Evolutionary conservation across 2,888 invertebrate species (phyloP).

Genomic region (Siphlonurus alternatus): DNA sequence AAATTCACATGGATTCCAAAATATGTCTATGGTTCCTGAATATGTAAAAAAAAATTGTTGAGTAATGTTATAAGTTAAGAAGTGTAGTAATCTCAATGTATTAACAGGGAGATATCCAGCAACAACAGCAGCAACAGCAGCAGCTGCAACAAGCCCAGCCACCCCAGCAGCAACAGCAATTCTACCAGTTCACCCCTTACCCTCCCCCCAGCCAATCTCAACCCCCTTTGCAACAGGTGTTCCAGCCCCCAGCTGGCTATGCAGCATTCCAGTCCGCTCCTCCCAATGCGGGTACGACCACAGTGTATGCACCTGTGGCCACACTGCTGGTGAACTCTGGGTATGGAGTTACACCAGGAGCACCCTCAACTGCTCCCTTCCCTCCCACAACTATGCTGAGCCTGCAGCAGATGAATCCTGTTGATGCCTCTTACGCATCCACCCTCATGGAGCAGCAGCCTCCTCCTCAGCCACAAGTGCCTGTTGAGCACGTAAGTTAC

Average conservation of each 20-base stretch:
- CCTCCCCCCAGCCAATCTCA: background rate
- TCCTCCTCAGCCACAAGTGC: no score
- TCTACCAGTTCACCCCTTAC: background rate
- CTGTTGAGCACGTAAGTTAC: background rate
- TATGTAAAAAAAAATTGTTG: no score
- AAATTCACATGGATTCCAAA: no score
- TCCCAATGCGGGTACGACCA: background rate
- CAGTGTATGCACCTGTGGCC: conserved; percentile 20
- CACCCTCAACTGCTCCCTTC: background rate
- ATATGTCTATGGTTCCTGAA: no score
- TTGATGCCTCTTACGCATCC: no score
- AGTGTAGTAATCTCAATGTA: no score
- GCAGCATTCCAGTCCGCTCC: background rate
- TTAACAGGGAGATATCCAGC: no score
- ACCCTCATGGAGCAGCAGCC: no score
- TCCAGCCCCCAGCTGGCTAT: background rate
- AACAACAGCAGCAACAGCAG: conserved; percentile 35
- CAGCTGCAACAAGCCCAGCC: conserved; percentile 25
- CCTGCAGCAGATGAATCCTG: no score
- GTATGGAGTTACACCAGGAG: conserved; percentile 15
- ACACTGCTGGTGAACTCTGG: conserved; percentile 26
- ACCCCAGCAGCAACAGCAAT: background rate
- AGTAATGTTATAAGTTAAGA: no score
- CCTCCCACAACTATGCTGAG: background rate
- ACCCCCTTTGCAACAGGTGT: conserved; percentile 1